A percentile compares a stretch with the other conserved stretches of the same genome.
phyloP scores from a whole-genome alignment of 2,797 vertebrate species.

The Calcarius lapponicus region DNA sequence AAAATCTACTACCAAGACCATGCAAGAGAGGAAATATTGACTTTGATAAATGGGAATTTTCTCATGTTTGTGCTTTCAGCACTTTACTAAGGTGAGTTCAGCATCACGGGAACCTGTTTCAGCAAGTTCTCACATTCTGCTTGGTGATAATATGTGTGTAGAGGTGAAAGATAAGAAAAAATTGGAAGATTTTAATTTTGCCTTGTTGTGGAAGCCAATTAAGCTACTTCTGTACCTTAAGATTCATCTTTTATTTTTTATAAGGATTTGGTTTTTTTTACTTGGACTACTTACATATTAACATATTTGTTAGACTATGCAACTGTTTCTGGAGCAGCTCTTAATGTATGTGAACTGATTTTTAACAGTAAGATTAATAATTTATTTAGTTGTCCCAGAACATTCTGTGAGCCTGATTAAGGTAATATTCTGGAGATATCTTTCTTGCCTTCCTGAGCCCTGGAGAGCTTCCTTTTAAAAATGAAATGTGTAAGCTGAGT shows the following conservation, averaged over 20 bases:
- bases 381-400: not conserved
- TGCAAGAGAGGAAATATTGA: not conserved
- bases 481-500: not conserved
- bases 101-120: not conserved
- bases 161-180: not conserved
- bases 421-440: not conserved
- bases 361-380: not conserved
- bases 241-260: not conserved
- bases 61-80: not conserved
- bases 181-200: not conserved
- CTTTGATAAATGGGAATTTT: not conserved
- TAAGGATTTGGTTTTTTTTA: not conserved
- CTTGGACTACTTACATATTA: not conserved
- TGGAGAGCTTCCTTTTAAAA: not conserved
- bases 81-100: not conserved
- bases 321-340: not conserved
- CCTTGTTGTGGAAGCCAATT: not conserved
- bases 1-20: not conserved
- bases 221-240: not conserved
- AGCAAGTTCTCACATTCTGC: conserved; percentile 9
- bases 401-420: not conserved
- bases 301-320: not conserved
- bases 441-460: not conserved
- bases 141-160: not conserved
- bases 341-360: not conserved